phyloP scores from a whole-genome alignment of 2,888 invertebrate genomes.

The Cyaniris semiargus region DNA sequence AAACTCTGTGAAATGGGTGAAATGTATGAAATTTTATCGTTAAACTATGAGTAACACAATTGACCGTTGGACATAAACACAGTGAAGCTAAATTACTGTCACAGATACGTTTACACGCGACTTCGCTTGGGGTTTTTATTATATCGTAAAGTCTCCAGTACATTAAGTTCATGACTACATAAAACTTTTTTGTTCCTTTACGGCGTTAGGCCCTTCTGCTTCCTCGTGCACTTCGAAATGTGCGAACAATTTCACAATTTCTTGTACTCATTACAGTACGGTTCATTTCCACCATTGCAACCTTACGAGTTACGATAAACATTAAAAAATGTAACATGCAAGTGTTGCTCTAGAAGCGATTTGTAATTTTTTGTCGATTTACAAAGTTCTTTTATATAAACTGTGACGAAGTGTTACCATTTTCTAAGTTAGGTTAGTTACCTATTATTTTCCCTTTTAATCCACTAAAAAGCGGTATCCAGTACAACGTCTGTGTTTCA shows the following conservation, averaged over 20 bases:
- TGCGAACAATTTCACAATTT: neutral
- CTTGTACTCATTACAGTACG: neutral
- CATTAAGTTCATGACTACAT: slow-evolving; percentile 21
- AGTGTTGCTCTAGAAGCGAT: too few species aligned
- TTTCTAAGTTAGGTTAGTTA: neutral
- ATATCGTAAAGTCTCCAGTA: slow-evolving; percentile 8
- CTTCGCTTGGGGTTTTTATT: slow-evolving; percentile 3
- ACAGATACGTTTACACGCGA: slow-evolving; percentile 2
- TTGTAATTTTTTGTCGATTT: too few species aligned
- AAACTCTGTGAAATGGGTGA: neutral
- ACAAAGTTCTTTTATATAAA: too few species aligned
- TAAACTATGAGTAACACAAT: neutral
- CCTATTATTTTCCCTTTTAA: neutral
- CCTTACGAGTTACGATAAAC: neutral
- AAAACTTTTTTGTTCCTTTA: slow-evolving; percentile 15
- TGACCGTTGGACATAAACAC: neutral
- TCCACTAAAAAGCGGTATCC: neutral
- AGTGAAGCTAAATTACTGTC: neutral
- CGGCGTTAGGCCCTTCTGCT: neutral
- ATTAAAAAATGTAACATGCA: neutral
- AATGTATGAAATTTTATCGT: neutral
- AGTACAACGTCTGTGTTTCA: neutral
- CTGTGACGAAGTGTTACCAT: too few species aligned
- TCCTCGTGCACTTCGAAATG: neutral
- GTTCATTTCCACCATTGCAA: neutral